phyloP scores from a whole-genome alignment of 1,140 invertebrate genomes.

The Diabrotica undecimpunctata region DNA sequence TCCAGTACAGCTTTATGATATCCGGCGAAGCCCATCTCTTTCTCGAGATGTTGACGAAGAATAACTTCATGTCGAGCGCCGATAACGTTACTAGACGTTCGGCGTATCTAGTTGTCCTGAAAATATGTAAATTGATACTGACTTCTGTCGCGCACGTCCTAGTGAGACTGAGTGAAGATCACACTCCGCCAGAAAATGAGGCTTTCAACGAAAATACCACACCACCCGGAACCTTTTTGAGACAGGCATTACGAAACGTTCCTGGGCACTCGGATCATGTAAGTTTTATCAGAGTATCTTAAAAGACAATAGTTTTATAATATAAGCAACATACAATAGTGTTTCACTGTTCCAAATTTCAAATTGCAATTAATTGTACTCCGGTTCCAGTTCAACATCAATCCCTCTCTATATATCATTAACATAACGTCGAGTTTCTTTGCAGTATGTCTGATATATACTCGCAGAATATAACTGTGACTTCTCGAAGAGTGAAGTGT shows the following conservation, averaged over 20 bases:
- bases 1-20: slow-evolving; percentile 85
- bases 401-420: too few species aligned
- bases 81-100: slow-evolving; percentile 76
- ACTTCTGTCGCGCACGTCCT: slow-evolving; percentile 80
- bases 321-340: too few species aligned
- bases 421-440: too few species aligned
- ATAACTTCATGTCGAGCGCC: slow-evolving; percentile 79
- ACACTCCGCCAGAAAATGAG: slow-evolving; percentile 44
- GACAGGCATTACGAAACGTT: slow-evolving; percentile 66
- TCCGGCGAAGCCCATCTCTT: slow-evolving; percentile 78
- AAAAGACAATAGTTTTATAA: too few species aligned
- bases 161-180: slow-evolving; percentile 60
- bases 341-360: too few species aligned
- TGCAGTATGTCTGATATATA: too few species aligned
- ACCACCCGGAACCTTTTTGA: slow-evolving; percentile 58
- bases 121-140: slow-evolving; percentile 83
- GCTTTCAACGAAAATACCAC: slow-evolving; percentile 49
- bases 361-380: too few species aligned
- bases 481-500: too few species aligned
- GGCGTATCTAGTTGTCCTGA: slow-evolving; percentile 83
- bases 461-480: too few species aligned
- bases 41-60: slow-evolving; percentile 81
- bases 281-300: slow-evolving; percentile 21
- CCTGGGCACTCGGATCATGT: slow-evolving; percentile 63
- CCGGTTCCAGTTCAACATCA: too few species aligned